phyloP scores from a whole-genome alignment of 2,888 invertebrate species.

The Spisula subtruncata region DNA sequence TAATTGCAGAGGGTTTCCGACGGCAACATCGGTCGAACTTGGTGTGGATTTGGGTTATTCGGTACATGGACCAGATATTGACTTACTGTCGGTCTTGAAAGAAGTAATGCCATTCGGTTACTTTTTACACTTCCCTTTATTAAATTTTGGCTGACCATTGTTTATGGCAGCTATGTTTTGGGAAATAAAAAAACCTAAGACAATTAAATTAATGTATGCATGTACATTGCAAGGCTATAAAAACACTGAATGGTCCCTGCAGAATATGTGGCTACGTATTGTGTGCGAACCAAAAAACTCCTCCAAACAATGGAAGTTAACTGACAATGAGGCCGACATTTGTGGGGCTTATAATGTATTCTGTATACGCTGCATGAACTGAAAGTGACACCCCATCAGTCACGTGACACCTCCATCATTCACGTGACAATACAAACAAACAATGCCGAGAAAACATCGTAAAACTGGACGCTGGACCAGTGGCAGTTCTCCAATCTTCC shows the following conservation, averaged over 20 bases:
- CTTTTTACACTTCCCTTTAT: too few species aligned
- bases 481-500: neutral
- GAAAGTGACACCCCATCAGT: constrained; percentile 4
- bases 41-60: too few species aligned
- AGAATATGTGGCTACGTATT: too few species aligned
- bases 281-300: neutral
- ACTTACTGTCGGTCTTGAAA: too few species aligned
- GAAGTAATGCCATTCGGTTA: too few species aligned
- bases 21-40: too few species aligned
- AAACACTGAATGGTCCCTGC: neutral
- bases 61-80: too few species aligned
- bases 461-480: neutral
- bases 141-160: too few species aligned
- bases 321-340: constrained; percentile 9
- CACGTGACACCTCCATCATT: constrained; percentile 5
- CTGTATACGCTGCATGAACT: neutral
- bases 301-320: neutral
- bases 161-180: too few species aligned
- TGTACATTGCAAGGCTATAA: neutral
- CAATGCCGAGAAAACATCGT: neutral
- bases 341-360: neutral
- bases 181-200: neutral
- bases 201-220: neutral
- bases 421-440: neutral
- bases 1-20: too few species aligned